Conservation (phyloP, 2,888 invertebrate species). For the Drosophila setosimentum region DNA sequence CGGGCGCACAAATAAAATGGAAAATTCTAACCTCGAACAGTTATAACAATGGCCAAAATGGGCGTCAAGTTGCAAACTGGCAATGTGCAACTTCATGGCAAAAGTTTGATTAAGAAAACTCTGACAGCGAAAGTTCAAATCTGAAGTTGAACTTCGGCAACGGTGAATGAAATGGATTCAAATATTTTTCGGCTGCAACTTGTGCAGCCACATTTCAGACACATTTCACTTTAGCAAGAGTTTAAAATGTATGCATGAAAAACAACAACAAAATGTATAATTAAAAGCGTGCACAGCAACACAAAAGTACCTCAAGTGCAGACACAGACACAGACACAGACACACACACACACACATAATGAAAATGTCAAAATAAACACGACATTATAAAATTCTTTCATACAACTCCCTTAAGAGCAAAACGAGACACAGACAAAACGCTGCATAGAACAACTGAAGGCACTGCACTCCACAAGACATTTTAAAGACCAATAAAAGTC, state of each 20-base stretch:
- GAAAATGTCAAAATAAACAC: constrained; percentile 83
- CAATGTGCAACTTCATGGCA: constrained; percentile 58
- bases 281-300: constrained; percentile 60
- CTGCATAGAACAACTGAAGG: constrained; percentile 30
- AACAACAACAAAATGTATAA: constrained; percentile 49
- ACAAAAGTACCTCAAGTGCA: constrained; percentile 43
- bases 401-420: background rate
- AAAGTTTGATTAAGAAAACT: constrained; percentile 80
- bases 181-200: constrained; percentile 13
- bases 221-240: constrained; percentile 45
- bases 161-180: constrained; percentile 32
- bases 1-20: constrained; percentile 36
- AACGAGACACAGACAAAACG: constrained; percentile 31
- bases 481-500: constrained; percentile 79
- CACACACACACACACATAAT: constrained; percentile 69
- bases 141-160: constrained; percentile 41
- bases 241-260: constrained; percentile 51
- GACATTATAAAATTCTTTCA: constrained; percentile 70
- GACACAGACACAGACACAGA: constrained; percentile 42
- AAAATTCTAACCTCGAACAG: constrained; percentile 68
- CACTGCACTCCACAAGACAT: constrained; percentile 59
- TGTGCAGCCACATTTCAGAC: constrained; percentile 50
- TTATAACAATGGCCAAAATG: constrained; percentile 47
- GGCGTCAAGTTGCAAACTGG: constrained; percentile 37
- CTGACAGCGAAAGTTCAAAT: constrained; percentile 47